Conservation (phyloP, 2,888 invertebrate species). For the Epinotia nisella region DNA sequence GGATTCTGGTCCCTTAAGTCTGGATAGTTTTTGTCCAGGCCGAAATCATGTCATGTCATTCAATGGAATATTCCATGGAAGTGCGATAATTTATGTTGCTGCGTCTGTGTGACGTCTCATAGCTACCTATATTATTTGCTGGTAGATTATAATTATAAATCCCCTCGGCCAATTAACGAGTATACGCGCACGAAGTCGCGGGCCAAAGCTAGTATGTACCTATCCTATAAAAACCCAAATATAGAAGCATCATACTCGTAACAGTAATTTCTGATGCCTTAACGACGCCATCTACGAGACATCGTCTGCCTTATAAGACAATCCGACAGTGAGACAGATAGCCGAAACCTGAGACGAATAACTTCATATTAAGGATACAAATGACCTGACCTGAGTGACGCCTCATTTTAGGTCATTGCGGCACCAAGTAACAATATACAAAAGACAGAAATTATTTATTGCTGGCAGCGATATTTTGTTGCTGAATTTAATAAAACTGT, state of each 20-base stretch:
- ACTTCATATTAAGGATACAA: slow-evolving; percentile 39
- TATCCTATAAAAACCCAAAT: not conserved
- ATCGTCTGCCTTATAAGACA: slow-evolving; percentile 23
- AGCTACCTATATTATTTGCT: too few species aligned
- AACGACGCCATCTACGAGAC: slow-evolving; percentile 23
- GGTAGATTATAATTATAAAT: too few species aligned
- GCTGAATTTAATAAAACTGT: not conserved
- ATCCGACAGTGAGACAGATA: slow-evolving; percentile 34
- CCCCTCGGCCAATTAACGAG: too few species aligned
- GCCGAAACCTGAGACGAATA: slow-evolving; percentile 37
- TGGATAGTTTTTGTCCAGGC: too few species aligned
- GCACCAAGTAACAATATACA: not conserved
- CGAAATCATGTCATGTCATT: too few species aligned
- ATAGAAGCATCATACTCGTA: not conserved
- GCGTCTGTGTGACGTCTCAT: too few species aligned
- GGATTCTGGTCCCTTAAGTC: too few species aligned
- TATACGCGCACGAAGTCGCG: too few species aligned
- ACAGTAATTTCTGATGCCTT: slow-evolving; percentile 8
- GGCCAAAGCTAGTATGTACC: too few species aligned
- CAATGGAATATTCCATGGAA: too few species aligned
- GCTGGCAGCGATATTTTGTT: not conserved
- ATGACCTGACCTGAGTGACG: slow-evolving; percentile 34
- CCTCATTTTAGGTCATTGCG: slow-evolving; percentile 24
- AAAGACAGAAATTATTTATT: not conserved
- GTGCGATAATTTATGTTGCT: too few species aligned